Evolutionary conservation across 2,888 invertebrate genomes (phyloP).

Genomic region (Pollenia angustigena): DNA sequence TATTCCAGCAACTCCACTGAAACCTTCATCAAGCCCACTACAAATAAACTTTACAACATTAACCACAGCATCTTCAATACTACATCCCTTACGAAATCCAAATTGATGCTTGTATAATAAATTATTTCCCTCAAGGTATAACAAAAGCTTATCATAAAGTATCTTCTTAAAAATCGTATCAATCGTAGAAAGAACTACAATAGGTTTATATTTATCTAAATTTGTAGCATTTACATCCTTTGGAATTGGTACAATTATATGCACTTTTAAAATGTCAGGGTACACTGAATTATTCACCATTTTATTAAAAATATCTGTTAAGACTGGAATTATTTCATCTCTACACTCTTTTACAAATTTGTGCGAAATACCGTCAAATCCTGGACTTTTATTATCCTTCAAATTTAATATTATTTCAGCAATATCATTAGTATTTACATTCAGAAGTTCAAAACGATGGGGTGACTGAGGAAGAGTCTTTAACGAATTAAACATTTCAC

Average conservation of each 20-base stretch:
- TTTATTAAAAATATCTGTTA: slow-evolving; percentile 7
- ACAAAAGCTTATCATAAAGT: slow-evolving; percentile 3
- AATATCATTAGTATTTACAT: neutral
- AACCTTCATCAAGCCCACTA: neutral
- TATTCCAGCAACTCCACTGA: too few relatives aligned
- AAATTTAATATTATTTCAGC: slow-evolving; percentile 5
- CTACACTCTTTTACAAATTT: slow-evolving; percentile 1
- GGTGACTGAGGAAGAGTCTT: neutral
- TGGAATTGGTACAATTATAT: slow-evolving; percentile 7
- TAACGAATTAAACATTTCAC: neutral
- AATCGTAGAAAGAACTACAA: neutral
- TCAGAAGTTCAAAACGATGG: neutral
- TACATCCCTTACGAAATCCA: too few relatives aligned
- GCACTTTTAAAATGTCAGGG: neutral
- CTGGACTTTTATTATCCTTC: slow-evolving; percentile 16
- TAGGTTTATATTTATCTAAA: neutral
- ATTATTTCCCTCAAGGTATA: neutral
- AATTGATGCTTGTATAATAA: too few relatives aligned
- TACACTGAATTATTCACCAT: too few relatives aligned
- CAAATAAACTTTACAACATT: too few relatives aligned
- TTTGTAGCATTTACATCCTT: neutral
- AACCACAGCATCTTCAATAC: too few relatives aligned
- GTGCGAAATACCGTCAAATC: neutral
- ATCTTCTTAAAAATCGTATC: slow-evolving; percentile 27
- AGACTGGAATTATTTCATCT: neutral